Percentiles rank a stretch among this genome's conserved stretches.
phyloP scores from a whole-genome alignment of 2,888 invertebrate species.

The Drosophila engyochracea region DNA sequence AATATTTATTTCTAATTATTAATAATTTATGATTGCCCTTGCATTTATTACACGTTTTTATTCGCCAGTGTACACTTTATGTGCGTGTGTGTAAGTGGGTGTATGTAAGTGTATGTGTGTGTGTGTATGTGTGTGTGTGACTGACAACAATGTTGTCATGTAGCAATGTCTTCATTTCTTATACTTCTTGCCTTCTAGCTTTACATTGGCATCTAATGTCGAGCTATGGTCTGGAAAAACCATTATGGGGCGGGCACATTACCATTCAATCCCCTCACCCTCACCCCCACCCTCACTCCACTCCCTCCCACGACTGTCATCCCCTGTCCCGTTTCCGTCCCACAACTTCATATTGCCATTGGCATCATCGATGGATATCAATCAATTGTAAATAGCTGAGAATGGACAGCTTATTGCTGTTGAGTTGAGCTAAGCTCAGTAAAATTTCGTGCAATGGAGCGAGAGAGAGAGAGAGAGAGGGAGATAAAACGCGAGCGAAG shows the following conservation, averaged over 20 bases:
- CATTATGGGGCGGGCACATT: neutral
- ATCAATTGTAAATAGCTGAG: constrained; percentile 65
- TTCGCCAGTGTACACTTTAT: neutral
- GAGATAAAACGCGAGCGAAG: neutral
- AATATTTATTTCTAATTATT: neutral
- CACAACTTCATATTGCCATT: neutral
- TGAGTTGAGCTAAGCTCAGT: neutral
- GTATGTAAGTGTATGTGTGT: neutral
- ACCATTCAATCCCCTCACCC: neutral
- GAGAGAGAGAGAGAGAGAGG: too few species aligned
- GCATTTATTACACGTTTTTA: neutral
- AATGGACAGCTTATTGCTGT: constrained; percentile 23
- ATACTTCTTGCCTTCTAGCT: constrained; percentile 29
- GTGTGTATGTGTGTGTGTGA: constrained; percentile 12
- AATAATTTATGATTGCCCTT: neutral
- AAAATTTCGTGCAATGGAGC: neutral
- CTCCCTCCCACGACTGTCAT: neutral
- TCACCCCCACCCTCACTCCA: neutral
- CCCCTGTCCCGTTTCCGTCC: neutral
- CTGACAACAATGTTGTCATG: constrained; percentile 68
- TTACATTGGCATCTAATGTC: constrained; percentile 35
- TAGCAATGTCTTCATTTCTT: constrained; percentile 57
- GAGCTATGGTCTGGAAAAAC: constrained; percentile 15
- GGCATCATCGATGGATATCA: constrained; percentile 43
- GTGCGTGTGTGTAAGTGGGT: neutral